These are phyloP conservation scores for Gymnosoma rotundatum DNA, from an alignment of 2,888 invertebrate genomes.

Conservation along the genomic window DNA sequence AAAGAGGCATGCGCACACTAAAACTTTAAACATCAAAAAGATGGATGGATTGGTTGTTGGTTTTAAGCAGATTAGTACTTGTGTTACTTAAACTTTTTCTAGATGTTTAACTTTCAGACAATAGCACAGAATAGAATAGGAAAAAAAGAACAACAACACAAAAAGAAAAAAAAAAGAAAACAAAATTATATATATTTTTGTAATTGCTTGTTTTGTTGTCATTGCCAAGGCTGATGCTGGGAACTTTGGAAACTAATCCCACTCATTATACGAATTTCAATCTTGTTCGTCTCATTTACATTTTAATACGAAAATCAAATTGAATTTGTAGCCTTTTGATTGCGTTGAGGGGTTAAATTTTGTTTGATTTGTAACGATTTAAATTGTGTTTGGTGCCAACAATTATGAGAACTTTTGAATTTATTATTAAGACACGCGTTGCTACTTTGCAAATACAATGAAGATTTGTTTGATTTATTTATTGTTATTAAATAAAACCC, in stretches of 20 bases:
- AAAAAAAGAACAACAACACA: slow-evolving; percentile 66
- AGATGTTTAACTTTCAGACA: background rate
- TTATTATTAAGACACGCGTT: slow-evolving; percentile 60
- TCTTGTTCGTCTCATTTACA: slow-evolving; percentile 61
- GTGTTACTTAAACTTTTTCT: slow-evolving; percentile 54
- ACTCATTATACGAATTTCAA: slow-evolving; percentile 59
- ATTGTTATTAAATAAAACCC: slow-evolving; percentile 55
- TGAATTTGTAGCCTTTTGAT: slow-evolving; percentile 38
- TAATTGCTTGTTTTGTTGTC: slow-evolving; percentile 78
- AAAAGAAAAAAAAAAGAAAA: slow-evolving; percentile 62
- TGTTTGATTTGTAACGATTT: slow-evolving; percentile 46
- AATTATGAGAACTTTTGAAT: slow-evolving; percentile 70
- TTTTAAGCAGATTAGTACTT: slow-evolving; percentile 76
- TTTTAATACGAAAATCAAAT: slow-evolving; percentile 37
- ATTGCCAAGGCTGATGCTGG: slow-evolving; percentile 63
- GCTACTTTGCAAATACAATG: slow-evolving; percentile 63
- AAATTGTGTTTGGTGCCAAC: slow-evolving; percentile 53
- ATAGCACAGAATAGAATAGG: slow-evolving; percentile 27
- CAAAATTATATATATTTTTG: slow-evolving; percentile 71
- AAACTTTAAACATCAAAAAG: slow-evolving; percentile 41
- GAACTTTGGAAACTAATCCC: slow-evolving; percentile 65
- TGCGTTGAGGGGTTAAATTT: slow-evolving; percentile 36
- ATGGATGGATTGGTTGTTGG: slow-evolving; percentile 65
- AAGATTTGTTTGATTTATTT: slow-evolving; percentile 60
- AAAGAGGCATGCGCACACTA: slow-evolving; percentile 69